phyloP scores from a whole-genome alignment of 2,113 vertebrate genomes.

The Todiramphus chloris region DNA sequence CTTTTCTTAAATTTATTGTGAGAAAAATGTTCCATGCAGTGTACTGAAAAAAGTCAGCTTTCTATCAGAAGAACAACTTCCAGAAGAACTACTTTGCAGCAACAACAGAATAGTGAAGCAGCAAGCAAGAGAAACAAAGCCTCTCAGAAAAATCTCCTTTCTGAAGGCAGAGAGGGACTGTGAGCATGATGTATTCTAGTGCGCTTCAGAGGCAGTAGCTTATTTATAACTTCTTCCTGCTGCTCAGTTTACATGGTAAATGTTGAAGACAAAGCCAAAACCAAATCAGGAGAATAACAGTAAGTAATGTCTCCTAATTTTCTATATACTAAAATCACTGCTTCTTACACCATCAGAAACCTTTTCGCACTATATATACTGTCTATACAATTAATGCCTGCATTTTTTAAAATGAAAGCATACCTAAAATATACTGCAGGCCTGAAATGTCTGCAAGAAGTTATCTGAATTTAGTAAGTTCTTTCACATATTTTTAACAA shows the following conservation, averaged over 20 bases:
- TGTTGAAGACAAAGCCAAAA: background rate
- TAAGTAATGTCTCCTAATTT: background rate
- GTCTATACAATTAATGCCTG: background rate
- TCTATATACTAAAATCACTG: background rate
- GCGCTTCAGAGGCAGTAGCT: background rate
- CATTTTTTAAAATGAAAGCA: background rate
- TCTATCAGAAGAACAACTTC: background rate
- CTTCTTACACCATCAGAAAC: background rate
- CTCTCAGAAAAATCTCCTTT: background rate
- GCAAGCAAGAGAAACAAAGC: background rate
- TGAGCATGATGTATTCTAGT: background rate
- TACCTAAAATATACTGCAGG: background rate
- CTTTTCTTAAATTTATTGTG: background rate
- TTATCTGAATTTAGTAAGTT: background rate
- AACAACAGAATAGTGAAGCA: background rate
- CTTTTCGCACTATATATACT: background rate
- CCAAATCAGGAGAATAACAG: background rate
- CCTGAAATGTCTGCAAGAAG: background rate
- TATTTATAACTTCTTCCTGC: background rate
- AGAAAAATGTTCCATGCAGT: background rate
- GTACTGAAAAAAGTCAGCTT: background rate
- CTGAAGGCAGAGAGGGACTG: background rate
- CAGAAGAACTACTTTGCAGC: background rate
- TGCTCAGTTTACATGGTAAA: background rate
- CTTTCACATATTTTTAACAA: background rate